Evolutionary conservation across 2,113 vertebrate genomes (phyloP).

Genomic region (Gnathonemus longibarbis): DNA sequence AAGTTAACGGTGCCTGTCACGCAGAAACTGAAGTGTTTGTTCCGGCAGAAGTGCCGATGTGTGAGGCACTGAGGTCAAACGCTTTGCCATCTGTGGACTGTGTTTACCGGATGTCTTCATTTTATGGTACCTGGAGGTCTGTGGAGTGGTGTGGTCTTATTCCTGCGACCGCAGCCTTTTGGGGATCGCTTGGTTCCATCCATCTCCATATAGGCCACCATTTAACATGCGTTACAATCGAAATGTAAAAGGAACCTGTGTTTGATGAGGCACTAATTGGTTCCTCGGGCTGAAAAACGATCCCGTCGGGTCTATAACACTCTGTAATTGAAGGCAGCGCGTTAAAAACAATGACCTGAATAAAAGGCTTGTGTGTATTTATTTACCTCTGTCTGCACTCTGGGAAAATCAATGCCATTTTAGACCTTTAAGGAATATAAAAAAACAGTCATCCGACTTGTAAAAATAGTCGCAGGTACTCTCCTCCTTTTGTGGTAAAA

Average conservation of each 20-base stretch:
- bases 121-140: background rate
- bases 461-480: background rate
- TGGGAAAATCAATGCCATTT: background rate
- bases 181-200: background rate
- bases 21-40: background rate
- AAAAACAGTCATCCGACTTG: background rate
- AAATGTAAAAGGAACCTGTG: background rate
- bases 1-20: background rate
- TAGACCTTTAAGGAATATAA: background rate
- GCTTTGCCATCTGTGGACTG: background rate
- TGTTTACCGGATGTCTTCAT: background rate
- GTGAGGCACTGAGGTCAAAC: background rate
- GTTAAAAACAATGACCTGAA: conserved; percentile 2
- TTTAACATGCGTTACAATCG: background rate
- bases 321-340: background rate
- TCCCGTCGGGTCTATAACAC: background rate
- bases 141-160: background rate
- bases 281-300: background rate
- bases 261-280: conserved; percentile 3
- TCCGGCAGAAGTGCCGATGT: background rate
- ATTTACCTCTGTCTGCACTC: background rate
- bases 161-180: background rate
- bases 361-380: background rate
- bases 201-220: background rate
- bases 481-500: background rate